These are phyloP conservation scores for Agonopterix subpropinquella DNA, from an alignment of 2,888 invertebrate species.

Conservation along the genomic window DNA sequence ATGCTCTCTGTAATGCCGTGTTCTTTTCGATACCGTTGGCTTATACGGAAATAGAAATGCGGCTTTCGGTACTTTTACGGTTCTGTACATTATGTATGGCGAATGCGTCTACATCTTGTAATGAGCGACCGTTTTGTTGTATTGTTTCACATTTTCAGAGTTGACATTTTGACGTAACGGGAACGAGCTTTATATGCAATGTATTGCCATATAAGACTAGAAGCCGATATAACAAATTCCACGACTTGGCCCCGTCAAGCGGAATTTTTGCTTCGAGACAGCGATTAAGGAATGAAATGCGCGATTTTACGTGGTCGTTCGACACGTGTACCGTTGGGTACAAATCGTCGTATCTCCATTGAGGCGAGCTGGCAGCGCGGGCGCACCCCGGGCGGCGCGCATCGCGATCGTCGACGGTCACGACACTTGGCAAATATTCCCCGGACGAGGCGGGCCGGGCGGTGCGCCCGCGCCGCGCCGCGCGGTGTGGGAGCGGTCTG, in stretches of 20 bases:
- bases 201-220: conserved; percentile 7
- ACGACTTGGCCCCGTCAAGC: conserved; percentile 28
- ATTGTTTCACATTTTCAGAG: conserved; percentile 8
- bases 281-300: conserved; percentile 39
- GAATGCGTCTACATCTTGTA: conserved; percentile 11
- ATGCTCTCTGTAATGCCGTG: too few species aligned
- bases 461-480: conserved; percentile 39
- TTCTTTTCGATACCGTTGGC: too few species aligned
- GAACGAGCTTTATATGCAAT: conserved; percentile 8
- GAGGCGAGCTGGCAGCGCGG: conserved; percentile 34
- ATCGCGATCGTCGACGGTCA: conserved; percentile 72
- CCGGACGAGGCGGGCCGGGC: conserved; percentile 46
- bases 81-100: conserved; percentile 10
- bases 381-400: conserved; percentile 67
- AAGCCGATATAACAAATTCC: conserved; percentile 26
- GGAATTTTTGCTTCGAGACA: conserved; percentile 27
- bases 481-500: conserved; percentile 65
- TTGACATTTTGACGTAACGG: conserved; percentile 12
- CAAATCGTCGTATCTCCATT: conserved; percentile 68
- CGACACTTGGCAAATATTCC: conserved; percentile 73
- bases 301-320: conserved; percentile 45
- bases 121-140: conserved; percentile 11
- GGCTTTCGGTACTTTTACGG: conserved; percentile 8
- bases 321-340: conserved; percentile 66
- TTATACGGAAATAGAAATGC: conserved; percentile 5